Base-by-base conservation (phyloP, 2,797 vertebrate species). In the Tapera naevia region DNA sequence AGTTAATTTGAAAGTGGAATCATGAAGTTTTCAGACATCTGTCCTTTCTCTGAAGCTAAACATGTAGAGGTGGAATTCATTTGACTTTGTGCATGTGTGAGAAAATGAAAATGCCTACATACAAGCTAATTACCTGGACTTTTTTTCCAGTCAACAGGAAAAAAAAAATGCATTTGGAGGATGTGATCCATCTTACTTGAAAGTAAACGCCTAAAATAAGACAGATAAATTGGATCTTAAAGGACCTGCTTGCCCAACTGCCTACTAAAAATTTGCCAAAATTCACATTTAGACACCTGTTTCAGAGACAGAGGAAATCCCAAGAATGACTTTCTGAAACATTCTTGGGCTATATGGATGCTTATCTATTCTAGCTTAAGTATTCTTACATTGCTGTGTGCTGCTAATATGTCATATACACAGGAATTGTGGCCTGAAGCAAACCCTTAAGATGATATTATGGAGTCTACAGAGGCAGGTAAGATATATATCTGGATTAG, bases 1-100 rank as follows among this genome's bases (percentile, higher is more conserved):
- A 97, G 80, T 30, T 95, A 91, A 93, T 91, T 95, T 73, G 46
- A 93, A 97, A 91, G 80, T 91, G 64, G 75, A 96, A 95, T 95
- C 93, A 89, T 82, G 46, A 89, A 92, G 32, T 60, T 92, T 81
- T 86, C 73, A 95, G 88, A 96, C 61, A 89, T 95, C 76, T 61
- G 16, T 67, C 8, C n/a, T 80, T 80, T 80, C 86, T 96, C 86
- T 94, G 87, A 95, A 97, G 83, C 86, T 97, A 96, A 97, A 96
- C 80, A 76, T 53, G 83, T 39, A 74, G 51, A 89, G 4, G 4
- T 80, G 13, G 56, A 93, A 80, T 41, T 58, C 46, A 57, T 79
- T 62, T 87, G 58, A 66, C 46, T 73, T 41, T 39, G 3, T 33
- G 21, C n/a, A n/a, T 57, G 43, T 56, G 10, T 27, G n/a, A 70